Base-by-base conservation (phyloP, 2,797 vertebrate species). In the Tangara arthus region DNA sequence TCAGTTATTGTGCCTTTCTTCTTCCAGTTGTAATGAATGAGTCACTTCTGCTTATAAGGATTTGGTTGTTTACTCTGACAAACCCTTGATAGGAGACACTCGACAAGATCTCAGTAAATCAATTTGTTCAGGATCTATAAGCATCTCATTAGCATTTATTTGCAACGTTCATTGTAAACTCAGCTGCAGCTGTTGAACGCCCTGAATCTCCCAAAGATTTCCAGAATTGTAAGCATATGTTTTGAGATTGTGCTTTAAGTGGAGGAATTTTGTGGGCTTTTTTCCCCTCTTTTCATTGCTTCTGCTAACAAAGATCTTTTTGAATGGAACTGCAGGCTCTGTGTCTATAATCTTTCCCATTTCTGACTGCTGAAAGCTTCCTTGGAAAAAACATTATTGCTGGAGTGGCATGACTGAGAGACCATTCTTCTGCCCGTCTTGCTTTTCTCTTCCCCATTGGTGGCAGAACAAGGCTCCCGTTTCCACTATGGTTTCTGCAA, bases 101-200 rank as follows among this genome's bases (percentile, higher is more conserved):
- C 22, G 9, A 96, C 91, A 93, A 96, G 92, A 93, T 94, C 94
- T 92, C 82, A 66, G 92, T 95, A 95, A 96, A 95, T 96, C 95
- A 94, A 95, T 97, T 97, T 96, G 95, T 94, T 96, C 94, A 93
- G 95, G 94, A 96, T 96, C 94, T 96, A 91, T 91, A 95, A 94
- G 95, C 92, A 95, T 95, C 94, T 95, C 95, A 94, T 96, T 96
- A 95, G 91, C 94, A 94, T 96, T 95, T 94, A 86, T 93, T 95
- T 95, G 93, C 93, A 47, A 5, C 61, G 87, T 59, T 96, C 89
- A 71, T 61, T 93, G 61, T 68, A 75, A 91, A 76, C 94, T 91
- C 79, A 80, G 93, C 94, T 92, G 95, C 95, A 95, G 93, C 93
- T 93, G 89, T 91, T 95, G 59, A 87, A 64, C 75, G 27, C 42